phyloP scores from a whole-genome alignment of 2,113 vertebrate genomes.

The Nycticryphes semicollaris region DNA sequence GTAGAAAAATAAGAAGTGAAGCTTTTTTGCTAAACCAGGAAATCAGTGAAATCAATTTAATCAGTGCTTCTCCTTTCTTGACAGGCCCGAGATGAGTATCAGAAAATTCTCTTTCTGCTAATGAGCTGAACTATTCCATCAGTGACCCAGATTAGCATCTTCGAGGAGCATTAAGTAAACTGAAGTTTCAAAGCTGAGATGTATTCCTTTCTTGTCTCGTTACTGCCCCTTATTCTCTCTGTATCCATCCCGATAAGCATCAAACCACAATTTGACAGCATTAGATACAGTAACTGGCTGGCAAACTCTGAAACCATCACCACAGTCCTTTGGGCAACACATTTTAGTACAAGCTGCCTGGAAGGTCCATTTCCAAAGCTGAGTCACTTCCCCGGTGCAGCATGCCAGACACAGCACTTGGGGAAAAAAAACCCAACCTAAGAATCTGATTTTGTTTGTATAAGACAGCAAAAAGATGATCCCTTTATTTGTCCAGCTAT shows the following conservation, averaged over 20 bases:
- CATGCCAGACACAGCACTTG: background rate
- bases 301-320: constrained; percentile 11
- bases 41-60: background rate
- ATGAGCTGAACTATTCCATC: background rate
- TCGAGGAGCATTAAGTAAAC: background rate
- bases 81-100: background rate
- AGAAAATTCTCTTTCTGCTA: constrained; percentile 32
- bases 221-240: background rate
- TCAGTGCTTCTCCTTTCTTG: background rate
- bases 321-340: constrained; percentile 16
- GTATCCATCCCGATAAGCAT: background rate
- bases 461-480: background rate
- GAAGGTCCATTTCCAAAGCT: constrained; percentile 19
- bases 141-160: background rate
- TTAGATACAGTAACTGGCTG: background rate
- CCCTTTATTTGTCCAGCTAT: background rate
- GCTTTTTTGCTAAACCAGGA: background rate
- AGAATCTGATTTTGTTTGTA: background rate
- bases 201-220: background rate
- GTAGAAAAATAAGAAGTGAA: background rate
- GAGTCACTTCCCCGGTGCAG: constrained; percentile 56
- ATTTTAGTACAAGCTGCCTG: constrained; percentile 39
- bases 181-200: background rate
- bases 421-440: background rate
- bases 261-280: constrained; percentile 8